phyloP scores from a whole-genome alignment of 2,888 invertebrate genomes.

The Malachius bipustulatus region DNA sequence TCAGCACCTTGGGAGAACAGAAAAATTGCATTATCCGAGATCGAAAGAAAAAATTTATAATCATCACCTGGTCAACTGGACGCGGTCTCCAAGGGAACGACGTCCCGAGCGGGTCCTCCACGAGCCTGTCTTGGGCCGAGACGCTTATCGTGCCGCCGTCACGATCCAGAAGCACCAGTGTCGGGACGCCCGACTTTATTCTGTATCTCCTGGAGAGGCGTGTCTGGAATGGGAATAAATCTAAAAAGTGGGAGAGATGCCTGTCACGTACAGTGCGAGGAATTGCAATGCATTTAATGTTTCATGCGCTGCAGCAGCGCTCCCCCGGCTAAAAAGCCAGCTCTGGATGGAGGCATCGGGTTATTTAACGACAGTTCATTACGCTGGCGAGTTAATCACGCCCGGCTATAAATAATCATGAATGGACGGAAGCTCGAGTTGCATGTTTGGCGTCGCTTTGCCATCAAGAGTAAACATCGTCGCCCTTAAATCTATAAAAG shows the following conservation, averaged over 20 bases:
- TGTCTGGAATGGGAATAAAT: slow-evolving; percentile 44
- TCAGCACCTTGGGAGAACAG: slow-evolving; percentile 31
- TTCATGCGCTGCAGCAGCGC: too few relatives aligned
- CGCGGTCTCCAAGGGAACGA: slow-evolving; percentile 72
- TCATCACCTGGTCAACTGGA: slow-evolving; percentile 45
- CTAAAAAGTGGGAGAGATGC: background rate
- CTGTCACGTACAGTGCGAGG: too few relatives aligned
- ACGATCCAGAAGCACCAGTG: slow-evolving; percentile 55
- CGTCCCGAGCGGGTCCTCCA: slow-evolving; percentile 53
- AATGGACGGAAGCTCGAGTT: too few relatives aligned
- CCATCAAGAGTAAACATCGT: too few relatives aligned
- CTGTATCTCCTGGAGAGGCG: slow-evolving; percentile 64
- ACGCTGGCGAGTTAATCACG: too few relatives aligned
- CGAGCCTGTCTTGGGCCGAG: slow-evolving; percentile 49
- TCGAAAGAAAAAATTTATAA: background rate
- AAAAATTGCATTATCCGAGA: slow-evolving; percentile 4
- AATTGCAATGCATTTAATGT: too few relatives aligned
- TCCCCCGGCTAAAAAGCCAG: too few relatives aligned
- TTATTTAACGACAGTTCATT: too few relatives aligned
- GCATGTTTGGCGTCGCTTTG: too few relatives aligned
- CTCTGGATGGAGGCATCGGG: too few relatives aligned
- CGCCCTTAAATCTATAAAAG: too few relatives aligned
- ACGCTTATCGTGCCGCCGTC: slow-evolving; percentile 53
- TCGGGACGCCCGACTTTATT: slow-evolving; percentile 65
- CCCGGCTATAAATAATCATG: too few relatives aligned